Conservation (phyloP, 2,113 vertebrate species). For the Sylvietta virens region DNA sequence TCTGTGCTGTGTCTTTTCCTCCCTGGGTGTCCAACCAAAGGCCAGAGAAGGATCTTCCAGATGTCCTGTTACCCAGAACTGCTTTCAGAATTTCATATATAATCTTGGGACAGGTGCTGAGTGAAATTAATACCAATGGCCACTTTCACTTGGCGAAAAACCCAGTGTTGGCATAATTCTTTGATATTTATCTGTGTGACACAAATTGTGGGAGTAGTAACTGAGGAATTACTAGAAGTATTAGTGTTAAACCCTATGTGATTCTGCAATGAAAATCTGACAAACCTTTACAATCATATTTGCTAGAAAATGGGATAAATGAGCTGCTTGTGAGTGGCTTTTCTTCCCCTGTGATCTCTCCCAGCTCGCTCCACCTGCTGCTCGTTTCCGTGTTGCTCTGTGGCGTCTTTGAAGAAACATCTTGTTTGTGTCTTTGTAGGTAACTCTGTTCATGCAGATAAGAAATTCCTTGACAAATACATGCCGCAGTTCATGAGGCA, state of each 20-base stretch:
- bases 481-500: slow-evolving; percentile 97
- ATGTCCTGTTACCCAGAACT: not conserved
- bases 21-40: fast-evolving
- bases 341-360: not conserved
- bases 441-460: slow-evolving; percentile 87
- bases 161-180: fast-evolving
- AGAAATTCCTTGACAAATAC: slow-evolving; percentile 93
- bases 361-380: not conserved
- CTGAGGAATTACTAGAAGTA: not conserved
- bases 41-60: too few species aligned
- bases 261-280: not conserved
- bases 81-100: fast-evolving
- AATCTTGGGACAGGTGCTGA: not conserved
- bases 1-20: not conserved
- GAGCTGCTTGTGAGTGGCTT: not conserved
- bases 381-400: not conserved
- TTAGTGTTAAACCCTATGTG: not conserved
- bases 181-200: not conserved
- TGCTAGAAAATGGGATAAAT: not conserved
- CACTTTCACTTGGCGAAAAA: not conserved
- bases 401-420: not conserved
- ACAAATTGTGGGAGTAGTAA: not conserved
- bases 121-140: not conserved
- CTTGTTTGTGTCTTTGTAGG: slow-evolving; percentile 70
- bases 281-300: not conserved